Evolutionary conservation across 2,888 invertebrate species (phyloP), one percentile per base, ranked within the genome.

Genomic region (Leptarthrus brevirostris): DNA sequence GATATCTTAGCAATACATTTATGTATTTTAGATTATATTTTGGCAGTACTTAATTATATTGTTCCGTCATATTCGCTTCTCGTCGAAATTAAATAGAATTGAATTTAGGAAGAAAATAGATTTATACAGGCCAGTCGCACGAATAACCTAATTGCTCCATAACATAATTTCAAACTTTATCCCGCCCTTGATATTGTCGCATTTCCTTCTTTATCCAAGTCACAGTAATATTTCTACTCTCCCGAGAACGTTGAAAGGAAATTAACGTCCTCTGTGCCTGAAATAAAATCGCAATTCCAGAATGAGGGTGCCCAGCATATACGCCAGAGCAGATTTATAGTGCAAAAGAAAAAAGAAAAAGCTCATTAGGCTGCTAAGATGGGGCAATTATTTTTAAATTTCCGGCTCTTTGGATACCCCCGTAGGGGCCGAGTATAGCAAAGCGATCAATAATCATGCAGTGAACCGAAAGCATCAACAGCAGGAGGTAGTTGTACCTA

Each of bases 331-430:
- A 47, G 49, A 18, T 10, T n/a, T 69, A n/a, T 49, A 12, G 20
- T 49, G 20, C n/a, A 8, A 24, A 26, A 26, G 18, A 44, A 47
- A 47, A n/a, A 34, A 22, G 44, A 58, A 44, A 66, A 69, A 69
- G 49, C 52, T 69, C 69, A 69, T 69, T 69, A 69, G 52, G 52
- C 52, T 34, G 69, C 34, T 52, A 69, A 69, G 69, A 69, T 69
- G 69, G 69, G 52, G 69, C 69, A 69, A 69, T 69, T 69, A 69
- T 69, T 69, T 69, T 69, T 69, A 69, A 69, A 69, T 69, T 69
- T 69, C 69, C 69, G 69, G 69, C 52, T 69, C 69, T 69, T 69
- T 20, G 69, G 69, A 18, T 24, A 58, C 36, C 36, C 12, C 34
- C 18, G 58, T 18, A 34, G 58, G 52, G 49, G 69, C 30, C 69